Evolutionary conservation across 2,888 invertebrate genomes (phyloP).

Genomic region (Drosophila meridionalis): DNA sequence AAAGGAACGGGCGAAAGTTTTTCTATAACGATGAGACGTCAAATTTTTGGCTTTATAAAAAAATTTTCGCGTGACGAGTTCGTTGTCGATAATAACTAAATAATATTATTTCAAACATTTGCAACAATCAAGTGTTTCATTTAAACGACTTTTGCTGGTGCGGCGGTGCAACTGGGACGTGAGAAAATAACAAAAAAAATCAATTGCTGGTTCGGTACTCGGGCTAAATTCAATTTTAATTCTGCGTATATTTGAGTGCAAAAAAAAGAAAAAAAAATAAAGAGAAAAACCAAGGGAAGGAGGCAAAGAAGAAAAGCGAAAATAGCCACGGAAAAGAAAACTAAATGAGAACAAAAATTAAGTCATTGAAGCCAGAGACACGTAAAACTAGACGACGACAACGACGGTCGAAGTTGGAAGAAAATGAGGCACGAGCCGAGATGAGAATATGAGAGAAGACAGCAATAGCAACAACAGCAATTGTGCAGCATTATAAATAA

Average conservation of each 20-base stretch:
- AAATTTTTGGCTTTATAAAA: conserved; percentile 71
- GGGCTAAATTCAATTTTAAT: conserved; percentile 63
- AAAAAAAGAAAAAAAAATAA: conserved; percentile 50
- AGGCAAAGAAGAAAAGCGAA: conserved; percentile 60
- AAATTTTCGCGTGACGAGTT: conserved; percentile 69
- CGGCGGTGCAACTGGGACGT: conserved; percentile 62
- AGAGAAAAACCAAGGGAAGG: conserved; percentile 35
- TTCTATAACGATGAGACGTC: conserved; percentile 80
- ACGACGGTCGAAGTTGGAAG: conserved; percentile 53
- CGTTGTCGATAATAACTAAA: conserved; percentile 65
- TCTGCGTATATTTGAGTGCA: conserved; percentile 69
- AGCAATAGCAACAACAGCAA: conserved; percentile 39
- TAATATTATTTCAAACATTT: conserved; percentile 57
- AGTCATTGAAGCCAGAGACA: conserved; percentile 72
- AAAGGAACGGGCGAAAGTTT: conserved; percentile 78
- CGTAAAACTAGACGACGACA: conserved; percentile 55
- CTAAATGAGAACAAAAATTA: conserved; percentile 73
- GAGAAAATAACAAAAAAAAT: conserved; percentile 59
- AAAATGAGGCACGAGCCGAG: conserved; percentile 69
- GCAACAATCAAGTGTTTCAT: conserved; percentile 45
- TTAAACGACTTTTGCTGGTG: conserved; percentile 53
- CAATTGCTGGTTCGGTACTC: conserved; percentile 61
- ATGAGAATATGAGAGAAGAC: conserved; percentile 53
- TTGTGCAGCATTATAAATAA: conserved; percentile 53
- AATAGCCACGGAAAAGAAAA: conserved; percentile 67